Evolutionary conservation across 2,113 vertebrate genomes (phyloP).

Genomic region (Piaya cayana): DNA sequence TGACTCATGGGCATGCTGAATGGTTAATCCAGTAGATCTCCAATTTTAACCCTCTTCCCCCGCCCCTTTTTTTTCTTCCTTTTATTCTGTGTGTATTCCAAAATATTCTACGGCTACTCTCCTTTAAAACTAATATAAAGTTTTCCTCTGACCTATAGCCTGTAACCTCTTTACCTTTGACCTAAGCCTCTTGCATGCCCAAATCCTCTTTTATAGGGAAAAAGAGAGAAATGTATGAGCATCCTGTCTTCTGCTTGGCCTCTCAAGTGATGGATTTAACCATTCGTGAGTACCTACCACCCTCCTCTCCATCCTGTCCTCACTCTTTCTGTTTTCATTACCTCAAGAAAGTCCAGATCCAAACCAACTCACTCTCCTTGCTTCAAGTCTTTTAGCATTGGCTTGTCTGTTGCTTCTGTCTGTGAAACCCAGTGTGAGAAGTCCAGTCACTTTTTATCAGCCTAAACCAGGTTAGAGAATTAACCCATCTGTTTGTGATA

Average conservation of each 20-base stretch:
- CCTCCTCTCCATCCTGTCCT: constrained; percentile 86
- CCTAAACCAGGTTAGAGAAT: constrained; percentile 83
- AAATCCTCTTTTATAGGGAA: constrained; percentile 99
- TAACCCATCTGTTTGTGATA: constrained; percentile 92
- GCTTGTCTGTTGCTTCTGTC: constrained; percentile 88
- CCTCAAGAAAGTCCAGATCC: constrained; percentile 81
- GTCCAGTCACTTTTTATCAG: constrained; percentile 84
- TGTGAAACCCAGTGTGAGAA: constrained; percentile 90
- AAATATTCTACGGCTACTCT: constrained; percentile 82
- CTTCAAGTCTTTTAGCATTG: constrained; percentile 85
- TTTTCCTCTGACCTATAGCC: constrained; percentile 89
- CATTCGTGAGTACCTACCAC: constrained; percentile 99
- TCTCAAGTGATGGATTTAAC: constrained; percentile 99
- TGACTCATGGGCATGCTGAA: constrained; percentile 88
- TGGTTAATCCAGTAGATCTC: constrained; percentile 87
- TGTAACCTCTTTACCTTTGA: constrained; percentile 93
- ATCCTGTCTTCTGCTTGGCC: constrained; percentile 99
- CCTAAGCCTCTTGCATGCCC: constrained; percentile 97
- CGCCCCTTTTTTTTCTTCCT: constrained; percentile 58
- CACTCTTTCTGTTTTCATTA: constrained; percentile 83
- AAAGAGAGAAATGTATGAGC: constrained; percentile 99
- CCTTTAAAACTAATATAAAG: constrained; percentile 85
- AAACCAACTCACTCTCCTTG: constrained; percentile 85
- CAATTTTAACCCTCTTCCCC: constrained; percentile 72
- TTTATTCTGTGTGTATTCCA: constrained; percentile 79